A percentile compares a stretch with the other conserved stretches of the same genome.
phyloP scores from a whole-genome alignment of 2,797 vertebrate genomes.

The Enteromius afrohamiltoni region DNA sequence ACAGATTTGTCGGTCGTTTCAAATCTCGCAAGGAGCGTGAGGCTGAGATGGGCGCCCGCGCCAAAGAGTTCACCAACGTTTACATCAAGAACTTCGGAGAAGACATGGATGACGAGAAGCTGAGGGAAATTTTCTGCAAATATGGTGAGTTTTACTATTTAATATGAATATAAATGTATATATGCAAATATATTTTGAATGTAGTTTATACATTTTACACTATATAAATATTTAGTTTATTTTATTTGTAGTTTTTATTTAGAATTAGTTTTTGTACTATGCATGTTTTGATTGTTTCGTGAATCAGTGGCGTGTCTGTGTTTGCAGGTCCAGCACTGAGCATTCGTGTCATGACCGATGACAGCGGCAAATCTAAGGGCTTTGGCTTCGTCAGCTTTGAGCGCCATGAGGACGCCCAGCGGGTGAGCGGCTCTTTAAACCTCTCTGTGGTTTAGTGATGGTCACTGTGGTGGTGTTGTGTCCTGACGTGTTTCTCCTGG shows the following conservation, averaged over 20 bases:
- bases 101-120: conserved; percentile 96
- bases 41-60: conserved; percentile 93
- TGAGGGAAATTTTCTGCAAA: conserved; percentile 94
- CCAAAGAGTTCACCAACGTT: conserved; percentile 98
- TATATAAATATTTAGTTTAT: too few relatives aligned
- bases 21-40: conserved; percentile 98
- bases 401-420: conserved; percentile 95
- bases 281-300: neutral
- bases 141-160: conserved; percentile 81
- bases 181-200: too few relatives aligned
- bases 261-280: too few relatives aligned
- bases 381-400: conserved; percentile 98
- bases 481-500: neutral
- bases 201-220: too few relatives aligned
- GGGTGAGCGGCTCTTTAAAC: conserved; percentile 72
- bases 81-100: conserved; percentile 98
- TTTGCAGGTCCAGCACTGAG: conserved; percentile 89
- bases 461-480: neutral
- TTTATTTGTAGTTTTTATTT: too few relatives aligned
- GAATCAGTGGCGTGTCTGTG: neutral
- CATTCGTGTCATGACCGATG: conserved; percentile 95
- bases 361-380: conserved; percentile 92
- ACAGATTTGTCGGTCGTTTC: conserved; percentile 96
- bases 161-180: too few relatives aligned
- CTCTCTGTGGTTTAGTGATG: neutral